phyloP scores from a whole-genome alignment of 2,113 vertebrate genomes.

The Isurus oxyrinchus region DNA sequence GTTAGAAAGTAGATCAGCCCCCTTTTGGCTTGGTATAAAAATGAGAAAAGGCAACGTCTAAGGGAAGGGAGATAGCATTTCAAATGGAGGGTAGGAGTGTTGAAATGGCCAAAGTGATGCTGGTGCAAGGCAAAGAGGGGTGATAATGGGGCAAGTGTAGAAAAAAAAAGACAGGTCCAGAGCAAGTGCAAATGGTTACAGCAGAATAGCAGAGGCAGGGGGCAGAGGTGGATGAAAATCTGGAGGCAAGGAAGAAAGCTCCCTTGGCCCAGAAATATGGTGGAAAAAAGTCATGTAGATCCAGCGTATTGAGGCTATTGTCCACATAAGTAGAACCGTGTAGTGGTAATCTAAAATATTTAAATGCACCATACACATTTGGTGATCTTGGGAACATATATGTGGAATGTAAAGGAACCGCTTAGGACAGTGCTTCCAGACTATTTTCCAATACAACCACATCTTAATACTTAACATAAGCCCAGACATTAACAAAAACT shows the following conservation, averaged over 20 bases:
- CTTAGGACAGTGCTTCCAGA: not conserved
- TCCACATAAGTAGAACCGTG: not conserved
- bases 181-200: not conserved
- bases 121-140: not conserved
- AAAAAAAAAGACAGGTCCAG: not conserved
- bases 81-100: not conserved
- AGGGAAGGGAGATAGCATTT: not conserved
- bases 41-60: not conserved
- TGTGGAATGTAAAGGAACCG: not conserved
- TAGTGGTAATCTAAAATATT: not conserved
- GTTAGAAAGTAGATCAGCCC: not conserved
- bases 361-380: not conserved
- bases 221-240: not conserved
- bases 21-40: not conserved
- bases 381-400: not conserved
- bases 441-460: too few relatives aligned
- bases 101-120: not conserved
- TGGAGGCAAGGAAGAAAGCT: not conserved
- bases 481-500: too few relatives aligned
- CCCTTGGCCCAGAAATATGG: not conserved
- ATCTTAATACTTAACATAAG: too few relatives aligned
- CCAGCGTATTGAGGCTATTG: not conserved
- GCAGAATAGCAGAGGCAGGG: not conserved
- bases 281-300: not conserved
- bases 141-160: not conserved